Evolutionary conservation across 2,888 invertebrate genomes (phyloP).

Genomic region (Incurvaria masculella): DNA sequence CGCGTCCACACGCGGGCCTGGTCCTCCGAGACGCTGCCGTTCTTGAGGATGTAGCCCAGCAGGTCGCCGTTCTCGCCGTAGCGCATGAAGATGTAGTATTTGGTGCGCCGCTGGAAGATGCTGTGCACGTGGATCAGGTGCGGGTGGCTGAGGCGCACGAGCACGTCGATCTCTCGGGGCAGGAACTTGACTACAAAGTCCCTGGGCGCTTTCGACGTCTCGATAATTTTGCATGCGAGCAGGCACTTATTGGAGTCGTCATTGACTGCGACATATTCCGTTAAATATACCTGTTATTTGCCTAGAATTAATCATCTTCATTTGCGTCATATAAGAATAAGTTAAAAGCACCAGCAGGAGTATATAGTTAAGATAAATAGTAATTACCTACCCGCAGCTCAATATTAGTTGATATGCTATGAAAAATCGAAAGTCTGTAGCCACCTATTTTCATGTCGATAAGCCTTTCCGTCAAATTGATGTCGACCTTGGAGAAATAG

Average conservation of each 20-base stretch:
- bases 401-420: too few relatives aligned
- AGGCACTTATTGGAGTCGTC: constrained; percentile 27
- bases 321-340: too few relatives aligned
- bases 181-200: constrained; percentile 80
- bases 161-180: constrained; percentile 77
- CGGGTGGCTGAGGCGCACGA: constrained; percentile 72
- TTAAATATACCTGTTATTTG: constrained; percentile 37
- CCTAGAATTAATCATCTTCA: too few relatives aligned
- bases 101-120: constrained; percentile 66
- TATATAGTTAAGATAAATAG: too few relatives aligned
- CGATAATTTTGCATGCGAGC: constrained; percentile 73
- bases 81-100: constrained; percentile 78
- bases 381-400: too few relatives aligned
- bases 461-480: too few relatives aligned
- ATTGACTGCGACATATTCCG: constrained; percentile 31
- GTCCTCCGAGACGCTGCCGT: constrained; percentile 65
- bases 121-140: constrained; percentile 77
- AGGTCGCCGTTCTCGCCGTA: constrained; percentile 76
- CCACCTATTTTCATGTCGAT: too few relatives aligned
- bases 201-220: constrained; percentile 67
- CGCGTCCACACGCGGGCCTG: constrained; percentile 69
- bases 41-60: constrained; percentile 65
- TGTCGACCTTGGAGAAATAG: too few relatives aligned
- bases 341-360: too few relatives aligned
- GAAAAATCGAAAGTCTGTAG: too few relatives aligned